These are phyloP conservation scores for Radopholus similis DNA, from an alignment of 1,140 invertebrate genomes.

Conservation along the genomic window DNA sequence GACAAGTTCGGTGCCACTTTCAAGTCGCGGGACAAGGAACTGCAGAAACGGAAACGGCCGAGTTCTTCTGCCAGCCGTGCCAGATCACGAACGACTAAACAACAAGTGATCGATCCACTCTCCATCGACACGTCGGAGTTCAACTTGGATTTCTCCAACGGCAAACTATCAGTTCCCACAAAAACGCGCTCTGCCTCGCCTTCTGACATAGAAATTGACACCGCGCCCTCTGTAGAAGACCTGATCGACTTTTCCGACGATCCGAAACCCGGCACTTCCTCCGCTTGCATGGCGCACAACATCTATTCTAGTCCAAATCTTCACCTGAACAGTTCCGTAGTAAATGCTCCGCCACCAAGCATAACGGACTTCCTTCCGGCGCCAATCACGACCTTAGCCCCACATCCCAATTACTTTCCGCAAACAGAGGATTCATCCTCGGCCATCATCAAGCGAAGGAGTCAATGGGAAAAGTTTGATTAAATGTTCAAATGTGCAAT, in stretches of 20 bases:
- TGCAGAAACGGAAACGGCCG: not conserved
- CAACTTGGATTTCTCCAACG: constrained; percentile 28
- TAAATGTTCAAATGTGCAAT: no score
- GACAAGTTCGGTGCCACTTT: constrained; percentile 32
- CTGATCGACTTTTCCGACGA: constrained; percentile 27
- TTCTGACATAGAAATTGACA: constrained; percentile 34
- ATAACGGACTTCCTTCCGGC: not conserved
- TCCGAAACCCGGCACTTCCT: not conserved
- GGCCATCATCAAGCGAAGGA: not conserved
- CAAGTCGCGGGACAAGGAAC: not conserved
- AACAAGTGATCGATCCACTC: constrained; percentile 29
- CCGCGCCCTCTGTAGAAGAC: constrained; percentile 19
- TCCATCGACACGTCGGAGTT: constrained; percentile 24
- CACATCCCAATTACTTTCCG: not conserved
- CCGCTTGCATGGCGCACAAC: not conserved
- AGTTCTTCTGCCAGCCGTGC: not conserved
- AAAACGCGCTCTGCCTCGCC: constrained; percentile 1
- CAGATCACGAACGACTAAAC: constrained; percentile 4
- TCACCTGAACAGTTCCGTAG: no score
- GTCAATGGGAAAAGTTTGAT: constrained; percentile 17
- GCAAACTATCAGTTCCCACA: not conserved
- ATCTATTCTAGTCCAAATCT: constrained; percentile 20
- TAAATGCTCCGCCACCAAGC: no score
- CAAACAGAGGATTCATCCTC: not conserved
- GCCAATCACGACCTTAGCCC: not conserved